Conservation (phyloP, 2,888 invertebrate genomes). For the Allophyes oxyacanthae region DNA sequence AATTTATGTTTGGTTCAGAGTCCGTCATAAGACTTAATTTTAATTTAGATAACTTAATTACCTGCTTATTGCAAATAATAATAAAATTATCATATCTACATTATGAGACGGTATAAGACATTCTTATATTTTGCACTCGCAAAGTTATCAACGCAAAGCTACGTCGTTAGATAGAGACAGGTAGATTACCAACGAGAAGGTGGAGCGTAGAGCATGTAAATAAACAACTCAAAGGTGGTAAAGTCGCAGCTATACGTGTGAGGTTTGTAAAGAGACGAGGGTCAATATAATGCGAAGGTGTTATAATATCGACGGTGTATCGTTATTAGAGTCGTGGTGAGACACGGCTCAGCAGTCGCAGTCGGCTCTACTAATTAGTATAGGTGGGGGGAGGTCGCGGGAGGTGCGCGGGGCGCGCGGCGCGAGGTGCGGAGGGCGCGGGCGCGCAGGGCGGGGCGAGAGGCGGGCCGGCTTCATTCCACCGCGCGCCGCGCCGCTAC, state of each 20-base stretch:
- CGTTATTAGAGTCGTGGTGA: constrained; percentile 46
- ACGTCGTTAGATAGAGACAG: constrained; percentile 77
- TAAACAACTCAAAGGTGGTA: constrained; percentile 66
- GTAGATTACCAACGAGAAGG: constrained; percentile 73
- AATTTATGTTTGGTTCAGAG: no score
- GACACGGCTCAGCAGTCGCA: constrained; percentile 56
- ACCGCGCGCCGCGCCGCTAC: constrained; percentile 85
- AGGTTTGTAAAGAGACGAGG: constrained; percentile 38
- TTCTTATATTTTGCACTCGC: constrained; percentile 3
- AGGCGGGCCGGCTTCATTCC: constrained; percentile 82
- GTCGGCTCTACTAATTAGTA: constrained; percentile 82
- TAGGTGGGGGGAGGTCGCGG: constrained; percentile 72
- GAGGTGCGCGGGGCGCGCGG: constrained; percentile 59
- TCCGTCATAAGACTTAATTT: no score
- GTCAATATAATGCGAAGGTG: constrained; percentile 58
- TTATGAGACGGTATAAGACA: not conserved
- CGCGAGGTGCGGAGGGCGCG: constrained; percentile 62
- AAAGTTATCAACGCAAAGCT: constrained; percentile 34
- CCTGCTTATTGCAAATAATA: no score
- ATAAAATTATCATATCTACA: constrained; percentile 2
- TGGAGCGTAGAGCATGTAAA: constrained; percentile 77
- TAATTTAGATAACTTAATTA: no score
- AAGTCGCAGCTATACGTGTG: constrained; percentile 24
- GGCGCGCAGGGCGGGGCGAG: constrained; percentile 68
- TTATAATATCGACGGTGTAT: constrained; percentile 52